Conservation (phyloP, 2,888 invertebrate genomes). For the Eucera pruinosa region DNA sequence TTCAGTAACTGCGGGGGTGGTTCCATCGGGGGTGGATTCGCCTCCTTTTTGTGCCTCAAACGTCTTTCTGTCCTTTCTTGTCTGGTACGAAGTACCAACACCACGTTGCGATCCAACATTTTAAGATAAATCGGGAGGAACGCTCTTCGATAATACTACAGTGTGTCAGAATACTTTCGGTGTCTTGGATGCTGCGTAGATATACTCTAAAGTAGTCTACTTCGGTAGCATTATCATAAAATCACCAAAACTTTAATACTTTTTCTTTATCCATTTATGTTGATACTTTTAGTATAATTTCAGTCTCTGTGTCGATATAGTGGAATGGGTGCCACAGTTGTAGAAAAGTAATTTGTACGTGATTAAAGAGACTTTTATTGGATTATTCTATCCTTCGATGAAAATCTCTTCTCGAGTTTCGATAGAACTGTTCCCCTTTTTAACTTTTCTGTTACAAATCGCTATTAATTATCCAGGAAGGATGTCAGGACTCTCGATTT, state of each 20-base stretch:
- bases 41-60: conserved; percentile 76
- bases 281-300: background rate
- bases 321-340: no score
- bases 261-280: background rate
- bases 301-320: background rate
- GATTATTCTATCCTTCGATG: no score
- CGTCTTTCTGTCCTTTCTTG: conserved; percentile 78
- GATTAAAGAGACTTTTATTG: no score
- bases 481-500: no score
- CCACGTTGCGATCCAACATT: conserved; percentile 77
- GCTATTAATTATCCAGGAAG: no score
- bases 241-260: background rate
- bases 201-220: background rate
- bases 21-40: conserved; percentile 78
- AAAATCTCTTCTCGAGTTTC: no score
- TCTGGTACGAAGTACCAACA: conserved; percentile 76
- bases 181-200: background rate
- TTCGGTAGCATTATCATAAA: no score
- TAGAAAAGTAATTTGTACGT: no score
- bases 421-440: no score
- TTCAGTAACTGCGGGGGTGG: conserved; percentile 76
- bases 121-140: background rate
- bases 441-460: no score
- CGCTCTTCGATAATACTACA: conserved; percentile 9
- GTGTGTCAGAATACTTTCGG: background rate